A percentile compares a stretch with the other conserved stretches of the same genome.
These are phyloP conservation scores for Palythoa heliodiscus DNA, from an alignment of 92 coral and sea anemone species.

Conservation along the genomic window DNA sequence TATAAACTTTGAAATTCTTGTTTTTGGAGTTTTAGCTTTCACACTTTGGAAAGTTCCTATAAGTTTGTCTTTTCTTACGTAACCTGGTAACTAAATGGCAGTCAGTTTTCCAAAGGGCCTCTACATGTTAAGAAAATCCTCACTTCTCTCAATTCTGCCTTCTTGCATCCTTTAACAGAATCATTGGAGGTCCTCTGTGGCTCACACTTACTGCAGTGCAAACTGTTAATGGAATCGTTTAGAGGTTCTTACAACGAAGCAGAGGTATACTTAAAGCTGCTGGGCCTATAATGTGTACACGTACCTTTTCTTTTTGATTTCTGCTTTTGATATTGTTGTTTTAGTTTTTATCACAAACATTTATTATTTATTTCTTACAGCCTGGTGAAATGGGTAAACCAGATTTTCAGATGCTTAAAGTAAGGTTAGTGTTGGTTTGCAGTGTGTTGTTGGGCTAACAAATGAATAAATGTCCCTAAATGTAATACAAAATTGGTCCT, in stretches of 20 bases:
- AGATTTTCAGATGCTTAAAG: not conserved
- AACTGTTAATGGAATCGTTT: constrained; percentile 37
- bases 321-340: not conserved
- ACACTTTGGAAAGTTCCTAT: too few species aligned
- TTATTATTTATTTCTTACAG: not conserved
- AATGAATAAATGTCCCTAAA: too few species aligned
- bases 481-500: too few species aligned
- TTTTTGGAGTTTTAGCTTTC: too few species aligned
- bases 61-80: too few species aligned
- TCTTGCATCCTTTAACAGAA: not conserved
- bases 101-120: not conserved
- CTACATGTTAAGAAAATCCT: too few species aligned
- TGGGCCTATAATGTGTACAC: too few species aligned
- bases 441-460: not conserved
- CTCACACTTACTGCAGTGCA: constrained; percentile 60
- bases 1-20: too few species aligned
- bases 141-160: not conserved
- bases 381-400: not conserved
- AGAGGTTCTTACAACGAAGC: not conserved
- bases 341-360: not conserved
- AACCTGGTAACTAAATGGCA: too few species aligned
- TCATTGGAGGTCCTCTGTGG: constrained; percentile 26
- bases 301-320: not conserved
- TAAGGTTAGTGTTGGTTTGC: constrained; percentile 17
- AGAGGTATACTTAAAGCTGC: constrained; percentile 24